Conservation (phyloP, 1,140 invertebrate genomes). For the Cryptotermes secundus region DNA sequence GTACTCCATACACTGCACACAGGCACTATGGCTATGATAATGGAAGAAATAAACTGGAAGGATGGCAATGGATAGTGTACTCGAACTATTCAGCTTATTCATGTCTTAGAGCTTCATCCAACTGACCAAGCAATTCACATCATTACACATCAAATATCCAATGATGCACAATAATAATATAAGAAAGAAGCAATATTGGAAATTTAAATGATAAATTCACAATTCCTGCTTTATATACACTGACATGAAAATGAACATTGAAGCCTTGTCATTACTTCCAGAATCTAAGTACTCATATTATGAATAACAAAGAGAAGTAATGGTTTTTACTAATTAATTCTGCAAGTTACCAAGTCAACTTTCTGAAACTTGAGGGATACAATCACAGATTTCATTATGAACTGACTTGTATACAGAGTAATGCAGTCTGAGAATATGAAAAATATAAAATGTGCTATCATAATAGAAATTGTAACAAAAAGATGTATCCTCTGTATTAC, state of each 20-base stretch:
- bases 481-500: not conserved
- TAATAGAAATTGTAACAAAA: not conserved
- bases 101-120: not conserved
- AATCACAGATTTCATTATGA: not conserved
- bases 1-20: not conserved
- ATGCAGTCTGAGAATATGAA: not conserved
- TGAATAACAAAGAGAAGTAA: not conserved
- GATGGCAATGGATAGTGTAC: not conserved
- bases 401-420: not conserved
- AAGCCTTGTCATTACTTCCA: not conserved
- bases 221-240: not conserved
- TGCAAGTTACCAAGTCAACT: conserved; percentile 1
- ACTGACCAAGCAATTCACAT: not conserved
- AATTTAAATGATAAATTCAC: not conserved
- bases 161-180: not conserved
- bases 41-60: not conserved
- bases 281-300: not conserved
- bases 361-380: conserved; percentile 11
- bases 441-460: not conserved
- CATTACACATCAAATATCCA: not conserved
- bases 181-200: not conserved
- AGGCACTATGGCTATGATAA: not conserved
- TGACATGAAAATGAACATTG: not conserved
- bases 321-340: not conserved
- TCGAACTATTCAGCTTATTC: not conserved